A percentile compares a stretch with the other conserved stretches of the same genome.
Conservation (phyloP, 2,113 vertebrate species). For the Lanius collurio region DNA sequence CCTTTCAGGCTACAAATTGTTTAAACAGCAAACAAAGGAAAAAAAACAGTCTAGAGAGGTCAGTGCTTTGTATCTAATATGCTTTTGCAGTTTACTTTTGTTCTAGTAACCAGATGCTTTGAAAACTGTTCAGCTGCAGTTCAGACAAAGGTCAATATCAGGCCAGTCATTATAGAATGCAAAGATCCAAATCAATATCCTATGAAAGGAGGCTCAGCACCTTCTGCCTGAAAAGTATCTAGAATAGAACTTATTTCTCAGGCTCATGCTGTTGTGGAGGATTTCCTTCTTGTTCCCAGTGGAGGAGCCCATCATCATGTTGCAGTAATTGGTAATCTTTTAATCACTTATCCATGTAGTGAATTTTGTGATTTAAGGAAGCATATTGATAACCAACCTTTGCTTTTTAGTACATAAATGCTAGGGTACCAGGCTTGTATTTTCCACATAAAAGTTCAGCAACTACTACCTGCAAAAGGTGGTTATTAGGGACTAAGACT, state of each 20-base stretch:
- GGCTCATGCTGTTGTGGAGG: not conserved
- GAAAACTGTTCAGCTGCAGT: conserved; percentile 14
- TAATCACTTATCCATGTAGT: not conserved
- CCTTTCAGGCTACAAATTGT: not conserved
- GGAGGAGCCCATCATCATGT: not conserved
- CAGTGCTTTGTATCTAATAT: conserved; percentile 5
- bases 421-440: conserved; percentile 53
- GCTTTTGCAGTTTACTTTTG: conserved; percentile 32
- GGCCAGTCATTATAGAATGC: not conserved
- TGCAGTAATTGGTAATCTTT: conserved; percentile 32
- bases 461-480: conserved; percentile 61
- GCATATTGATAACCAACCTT: conserved; percentile 45
- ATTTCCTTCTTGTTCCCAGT: not conserved
- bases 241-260: not conserved
- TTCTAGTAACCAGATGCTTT: conserved; percentile 24
- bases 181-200: not conserved
- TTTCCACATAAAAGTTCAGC: conserved; percentile 63
- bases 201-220: not conserved
- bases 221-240: not conserved
- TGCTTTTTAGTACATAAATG: conserved; percentile 50
- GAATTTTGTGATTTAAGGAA: conserved; percentile 35
- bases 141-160: not conserved
- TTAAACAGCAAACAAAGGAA: not conserved
- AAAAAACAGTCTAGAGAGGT: not conserved
- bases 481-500: conserved; percentile 66